These are phyloP conservation scores for Burhinus oedicnemus DNA, from an alignment of 2,113 vertebrate genomes.

Conservation along the genomic window DNA sequence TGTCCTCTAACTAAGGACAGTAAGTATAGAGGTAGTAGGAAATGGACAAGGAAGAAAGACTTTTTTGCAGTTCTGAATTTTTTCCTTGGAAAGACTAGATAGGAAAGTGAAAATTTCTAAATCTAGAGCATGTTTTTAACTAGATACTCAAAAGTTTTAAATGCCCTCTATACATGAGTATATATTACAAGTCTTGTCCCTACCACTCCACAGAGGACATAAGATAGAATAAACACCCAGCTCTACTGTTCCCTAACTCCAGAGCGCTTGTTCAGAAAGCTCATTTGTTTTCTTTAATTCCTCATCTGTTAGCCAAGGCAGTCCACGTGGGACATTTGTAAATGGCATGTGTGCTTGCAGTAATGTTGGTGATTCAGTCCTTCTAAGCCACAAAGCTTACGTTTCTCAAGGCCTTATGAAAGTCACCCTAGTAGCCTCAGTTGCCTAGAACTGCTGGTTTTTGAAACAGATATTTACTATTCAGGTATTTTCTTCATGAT, in stretches of 20 bases:
- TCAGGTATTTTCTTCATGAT: background rate
- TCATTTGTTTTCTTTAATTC: background rate
- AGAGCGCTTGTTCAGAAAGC: background rate
- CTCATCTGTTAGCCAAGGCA: background rate
- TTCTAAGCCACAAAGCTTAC: background rate
- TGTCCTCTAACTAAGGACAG: accelerated
- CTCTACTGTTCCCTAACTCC: background rate
- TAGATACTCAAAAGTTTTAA: background rate
- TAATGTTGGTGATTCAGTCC: background rate
- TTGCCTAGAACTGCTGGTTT: background rate
- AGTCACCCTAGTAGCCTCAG: background rate
- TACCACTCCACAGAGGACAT: background rate
- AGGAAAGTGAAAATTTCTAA: background rate
- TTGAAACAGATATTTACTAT: background rate
- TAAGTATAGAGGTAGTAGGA: background rate
- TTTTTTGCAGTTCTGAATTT: background rate
- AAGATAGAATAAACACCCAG: background rate
- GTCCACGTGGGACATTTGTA: background rate
- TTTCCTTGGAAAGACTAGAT: background rate
- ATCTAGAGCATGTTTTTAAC: background rate
- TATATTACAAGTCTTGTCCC: background rate
- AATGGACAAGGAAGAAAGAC: background rate
- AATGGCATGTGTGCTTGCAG: background rate
- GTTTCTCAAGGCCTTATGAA: background rate
- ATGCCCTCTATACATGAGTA: background rate